These are phyloP conservation scores for Sarcophaga variegata DNA, from an alignment of 2,888 invertebrate species.

Conservation along the genomic window DNA sequence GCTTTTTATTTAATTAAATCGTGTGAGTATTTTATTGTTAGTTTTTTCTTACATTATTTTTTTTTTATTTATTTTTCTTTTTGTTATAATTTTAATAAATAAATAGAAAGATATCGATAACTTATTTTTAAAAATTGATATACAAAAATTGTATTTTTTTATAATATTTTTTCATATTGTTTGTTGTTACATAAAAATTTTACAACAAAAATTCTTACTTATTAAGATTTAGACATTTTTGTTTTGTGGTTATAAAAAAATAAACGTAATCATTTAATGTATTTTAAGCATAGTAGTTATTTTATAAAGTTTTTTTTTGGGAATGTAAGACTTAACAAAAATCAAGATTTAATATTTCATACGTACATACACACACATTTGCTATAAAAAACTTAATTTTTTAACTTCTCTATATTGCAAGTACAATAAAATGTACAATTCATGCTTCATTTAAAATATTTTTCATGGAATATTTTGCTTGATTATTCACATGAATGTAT, in stretches of 20 bases:
- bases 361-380: too few species aligned
- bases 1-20: slow-evolving; percentile 41
- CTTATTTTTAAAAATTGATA: slow-evolving; percentile 23
- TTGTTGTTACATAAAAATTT: too few species aligned
- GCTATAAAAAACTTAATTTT: slow-evolving; percentile 17
- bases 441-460: neutral
- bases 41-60: neutral
- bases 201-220: neutral
- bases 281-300: slow-evolving; percentile 56
- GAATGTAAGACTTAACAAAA: too few species aligned
- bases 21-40: slow-evolving; percentile 30
- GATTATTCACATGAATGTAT: too few species aligned
- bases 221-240: slow-evolving; percentile 15
- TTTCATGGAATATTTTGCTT: too few species aligned
- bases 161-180: neutral
- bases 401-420: neutral
- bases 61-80: neutral
- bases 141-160: slow-evolving; percentile 23
- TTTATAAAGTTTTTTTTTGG: neutral
- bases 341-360: too few species aligned
- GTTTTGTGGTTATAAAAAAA: slow-evolving; percentile 15
- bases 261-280: slow-evolving; percentile 18
- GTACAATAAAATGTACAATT: neutral
- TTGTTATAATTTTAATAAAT: neutral
- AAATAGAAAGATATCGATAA: slow-evolving; percentile 25